Evolutionary conservation across 2,797 vertebrate species (phyloP).

Genomic region (Alcedo quadribrachys): DNA sequence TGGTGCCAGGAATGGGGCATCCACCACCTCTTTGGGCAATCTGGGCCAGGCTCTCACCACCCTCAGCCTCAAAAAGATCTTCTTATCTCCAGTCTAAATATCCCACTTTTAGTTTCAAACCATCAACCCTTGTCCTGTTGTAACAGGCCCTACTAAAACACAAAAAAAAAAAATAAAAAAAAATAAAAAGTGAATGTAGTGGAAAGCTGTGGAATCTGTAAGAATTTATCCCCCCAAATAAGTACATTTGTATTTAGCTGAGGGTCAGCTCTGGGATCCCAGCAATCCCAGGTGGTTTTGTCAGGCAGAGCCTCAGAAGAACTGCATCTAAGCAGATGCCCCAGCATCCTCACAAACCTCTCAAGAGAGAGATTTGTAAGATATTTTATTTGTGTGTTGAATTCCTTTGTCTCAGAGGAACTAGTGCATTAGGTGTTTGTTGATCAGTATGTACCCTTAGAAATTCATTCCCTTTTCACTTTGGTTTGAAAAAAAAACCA

Average conservation of each 20-base stretch:
- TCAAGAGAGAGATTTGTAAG: not conserved
- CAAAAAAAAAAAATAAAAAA: no score
- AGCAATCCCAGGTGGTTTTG: not conserved
- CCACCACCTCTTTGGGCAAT: not conserved
- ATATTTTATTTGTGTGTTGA: not conserved
- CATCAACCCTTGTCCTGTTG: not conserved
- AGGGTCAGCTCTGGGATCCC: not conserved
- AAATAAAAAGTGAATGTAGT: accelerated
- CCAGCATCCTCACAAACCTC: not conserved
- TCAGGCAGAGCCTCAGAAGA: not conserved
- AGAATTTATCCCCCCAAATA: accelerated
- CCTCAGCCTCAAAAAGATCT: not conserved
- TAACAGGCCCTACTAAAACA: not conserved
- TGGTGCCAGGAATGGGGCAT: not conserved
- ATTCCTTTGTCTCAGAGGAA: not conserved
- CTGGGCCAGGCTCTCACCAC: not conserved
- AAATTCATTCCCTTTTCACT: not conserved
- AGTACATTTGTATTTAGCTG: accelerated
- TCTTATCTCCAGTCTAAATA: no score
- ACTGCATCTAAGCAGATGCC: not conserved
- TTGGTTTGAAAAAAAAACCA: not conserved
- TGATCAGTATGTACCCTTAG: not conserved
- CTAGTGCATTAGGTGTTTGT: not conserved
- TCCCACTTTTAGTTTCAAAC: not conserved
- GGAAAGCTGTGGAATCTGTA: accelerated